Conservation (phyloP, 2,888 invertebrate genomes). For the Abrostola tripartita region DNA sequence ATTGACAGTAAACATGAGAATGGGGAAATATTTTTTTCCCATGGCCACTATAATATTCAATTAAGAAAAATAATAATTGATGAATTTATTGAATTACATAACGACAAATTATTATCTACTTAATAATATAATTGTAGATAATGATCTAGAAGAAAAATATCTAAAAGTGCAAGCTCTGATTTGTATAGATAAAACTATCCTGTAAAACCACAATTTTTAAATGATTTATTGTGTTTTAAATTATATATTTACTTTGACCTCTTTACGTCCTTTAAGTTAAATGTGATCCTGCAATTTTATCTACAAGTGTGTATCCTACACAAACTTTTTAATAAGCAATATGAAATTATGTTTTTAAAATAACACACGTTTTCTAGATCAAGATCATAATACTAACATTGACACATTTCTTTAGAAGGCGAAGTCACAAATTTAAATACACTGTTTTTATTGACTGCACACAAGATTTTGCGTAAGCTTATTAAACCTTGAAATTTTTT, state of each 20-base stretch:
- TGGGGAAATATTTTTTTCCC: constrained; percentile 26
- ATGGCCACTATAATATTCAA: constrained; percentile 9
- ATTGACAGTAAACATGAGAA: constrained; percentile 41
- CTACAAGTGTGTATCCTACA: no score
- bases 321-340: background rate
- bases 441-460: constrained; percentile 13
- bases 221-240: no score
- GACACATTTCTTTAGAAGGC: constrained; percentile 36
- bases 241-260: no score
- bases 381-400: constrained; percentile 32
- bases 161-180: no score
- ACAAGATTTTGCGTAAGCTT: constrained; percentile 9
- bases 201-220: no score
- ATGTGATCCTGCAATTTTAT: no score
- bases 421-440: constrained; percentile 6
- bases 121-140: no score
- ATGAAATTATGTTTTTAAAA: background rate
- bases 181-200: no score
- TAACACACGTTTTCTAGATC: constrained; percentile 42
- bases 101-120: no score
- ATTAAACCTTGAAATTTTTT: constrained; percentile 4
- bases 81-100: no score
- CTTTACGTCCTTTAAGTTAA: no score
- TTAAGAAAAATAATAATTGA: background rate
- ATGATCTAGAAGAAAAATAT: no score